Base-by-base conservation (phyloP, 1,140 invertebrate species). In the Lysiphlebus fabarum region DNA sequence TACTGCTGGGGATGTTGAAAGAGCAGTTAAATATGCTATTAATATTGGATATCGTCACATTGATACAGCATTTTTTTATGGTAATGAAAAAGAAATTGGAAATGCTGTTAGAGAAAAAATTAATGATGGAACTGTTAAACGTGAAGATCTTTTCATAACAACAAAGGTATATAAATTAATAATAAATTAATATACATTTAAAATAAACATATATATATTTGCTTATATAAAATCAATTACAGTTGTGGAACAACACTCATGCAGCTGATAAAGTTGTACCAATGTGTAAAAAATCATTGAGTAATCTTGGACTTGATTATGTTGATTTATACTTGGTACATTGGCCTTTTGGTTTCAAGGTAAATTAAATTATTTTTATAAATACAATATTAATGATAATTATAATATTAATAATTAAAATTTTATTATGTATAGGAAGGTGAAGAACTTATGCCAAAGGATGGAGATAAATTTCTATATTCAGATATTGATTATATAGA, bases 1-100 rank as follows among this genome's bases (percentile, higher is more conserved):
- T 0, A 78, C 78, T 56, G 75, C 81, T 41, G 82, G 80, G 0
- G 80, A 85, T 68, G 82, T 81, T 8, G 49, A 51, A 8, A 51
- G 12, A 12, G 49, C 49, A 12, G 49, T 51, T 5, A 51, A 51
- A 34, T 51, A 51, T 34, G 49, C 49, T 12, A 51, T 51, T 7
- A 36, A 51, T 37, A 38, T 51, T 12, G 49, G 49, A 51, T 51
- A 51, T 38, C 49, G 49, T 6, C 49, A 51, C 10, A 51, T 51
- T 6, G 49, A 51, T 36, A 51, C 49, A 12, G 49, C 49, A 38
- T 51, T 7, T 38, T 51, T 36, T 38, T 51, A 51, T 36, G 38
- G 38, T 6, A 51, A 51, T 51, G 49, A 51, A 36, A 51, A 51
- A 38, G 49, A 51, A 51, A 34, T 51, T 38, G 49, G 49, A 2